phyloP scores from a whole-genome alignment of 2,888 invertebrate species.

The Dolomedes plantarius region DNA sequence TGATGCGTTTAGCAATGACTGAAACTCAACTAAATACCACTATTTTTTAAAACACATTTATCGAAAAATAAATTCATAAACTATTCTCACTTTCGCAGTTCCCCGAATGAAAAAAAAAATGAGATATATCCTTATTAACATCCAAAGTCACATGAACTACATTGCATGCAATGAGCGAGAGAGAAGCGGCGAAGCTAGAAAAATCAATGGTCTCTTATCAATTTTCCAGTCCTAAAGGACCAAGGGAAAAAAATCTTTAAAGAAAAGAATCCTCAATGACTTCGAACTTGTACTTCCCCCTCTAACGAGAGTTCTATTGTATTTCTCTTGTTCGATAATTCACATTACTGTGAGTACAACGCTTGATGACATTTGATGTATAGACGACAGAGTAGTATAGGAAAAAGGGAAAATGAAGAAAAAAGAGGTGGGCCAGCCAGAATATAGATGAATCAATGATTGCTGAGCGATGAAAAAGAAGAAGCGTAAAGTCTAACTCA shows the following conservation, averaged over 20 bases:
- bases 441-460: constrained; percentile 2
- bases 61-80: too few relatives aligned
- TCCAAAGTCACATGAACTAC: background rate
- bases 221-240: constrained; percentile 32
- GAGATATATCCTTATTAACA: background rate
- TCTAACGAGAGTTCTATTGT: constrained; percentile 40
- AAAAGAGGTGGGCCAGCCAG: background rate
- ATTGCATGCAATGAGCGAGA: constrained; percentile 12
- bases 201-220: constrained; percentile 62
- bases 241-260: background rate
- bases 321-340: constrained; percentile 59
- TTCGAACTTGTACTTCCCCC: constrained; percentile 6
- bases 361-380: constrained; percentile 52
- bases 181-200: constrained; percentile 25
- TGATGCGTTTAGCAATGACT: too few relatives aligned
- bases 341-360: constrained; percentile 56
- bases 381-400: constrained; percentile 18
- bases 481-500: background rate
- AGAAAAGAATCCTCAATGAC: constrained; percentile 33
- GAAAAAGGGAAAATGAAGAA: constrained; percentile 6
- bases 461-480: too few relatives aligned
- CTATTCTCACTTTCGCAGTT: too few relatives aligned
- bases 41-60: too few relatives aligned
- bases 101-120: too few relatives aligned
- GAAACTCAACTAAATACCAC: too few relatives aligned